phyloP scores from a whole-genome alignment of 2,113 vertebrate species.

The Rynchops niger region DNA sequence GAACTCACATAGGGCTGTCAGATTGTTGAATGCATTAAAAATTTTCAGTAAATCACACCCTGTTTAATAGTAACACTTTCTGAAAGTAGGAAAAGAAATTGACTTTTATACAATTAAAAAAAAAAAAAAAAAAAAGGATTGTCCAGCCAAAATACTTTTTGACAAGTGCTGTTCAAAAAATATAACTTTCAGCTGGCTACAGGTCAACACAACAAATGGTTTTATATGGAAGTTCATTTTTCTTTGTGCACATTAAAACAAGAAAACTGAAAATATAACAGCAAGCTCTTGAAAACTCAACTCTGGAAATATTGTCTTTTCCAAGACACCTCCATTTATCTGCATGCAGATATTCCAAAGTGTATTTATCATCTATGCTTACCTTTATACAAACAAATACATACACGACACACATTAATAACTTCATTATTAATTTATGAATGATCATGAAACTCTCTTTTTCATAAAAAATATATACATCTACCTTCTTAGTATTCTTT shows the following conservation, averaged over 20 bases:
- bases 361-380: not conserved
- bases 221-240: not conserved
- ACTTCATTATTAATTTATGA: not conserved
- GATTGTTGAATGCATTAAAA: not conserved
- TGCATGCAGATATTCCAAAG: not conserved
- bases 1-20: not conserved
- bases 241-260: not conserved
- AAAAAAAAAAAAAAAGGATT: not conserved
- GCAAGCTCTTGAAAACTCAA: not conserved
- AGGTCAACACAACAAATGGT: not conserved
- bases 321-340: not conserved
- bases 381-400: not conserved
- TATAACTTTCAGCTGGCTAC: not conserved
- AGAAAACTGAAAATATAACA: not conserved
- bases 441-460: not conserved
- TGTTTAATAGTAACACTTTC: not conserved
- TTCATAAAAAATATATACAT: not conserved
- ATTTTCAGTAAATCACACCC: not conserved
- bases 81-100: not conserved
- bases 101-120: not conserved
- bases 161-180: not conserved
- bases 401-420: not conserved
- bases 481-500: not conserved
- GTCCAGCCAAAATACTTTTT: not conserved
- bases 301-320: not conserved